Evolutionary conservation across 2,113 vertebrate species (phyloP), one percentile per base, ranked within the genome.

Genomic region (Aegithalos caudatus): DNA sequence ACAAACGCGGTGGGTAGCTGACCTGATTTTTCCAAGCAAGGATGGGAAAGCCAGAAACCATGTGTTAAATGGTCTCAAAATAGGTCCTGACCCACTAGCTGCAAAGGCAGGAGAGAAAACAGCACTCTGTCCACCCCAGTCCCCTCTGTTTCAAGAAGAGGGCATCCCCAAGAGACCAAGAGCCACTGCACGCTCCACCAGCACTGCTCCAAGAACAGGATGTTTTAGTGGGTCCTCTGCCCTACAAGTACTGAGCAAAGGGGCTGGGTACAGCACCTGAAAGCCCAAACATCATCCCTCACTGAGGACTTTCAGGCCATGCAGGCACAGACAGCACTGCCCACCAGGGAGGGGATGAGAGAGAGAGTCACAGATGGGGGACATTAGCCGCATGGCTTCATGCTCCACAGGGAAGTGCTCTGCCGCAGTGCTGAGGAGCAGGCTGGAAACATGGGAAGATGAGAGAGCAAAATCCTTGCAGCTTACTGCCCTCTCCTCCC

Each of bases 341-440:
- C 77, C 64, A 54, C 60, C 69, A 29, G 78, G 84, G 81, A 96
- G 61, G 45, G 78, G 65, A 81, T 12, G 38, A 50, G 65, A 29
- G n/a, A 72, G 82, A 42, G 73, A 87, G 93, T 40, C 93, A 74
- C 95, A 96, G 92, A 94, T 87, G 93, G 90, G 87, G 86, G 92
- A 94, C 61, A 64, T 95, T 71, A 87, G 53, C 74, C 11, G 24
- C 87, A 76, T 53, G 90, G 94, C 86, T 96, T 88, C 80, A 37
- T 44, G 76, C 92, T 80, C 90, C 2, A 24, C 86, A 78, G 92
- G 88, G 65, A 91, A 85, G 81, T 1, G 60, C 80, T 94, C 54
- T n/a, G 72, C 72, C 6, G 21, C 21, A 11, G 65, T 5, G 37
- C 66, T 14, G 69, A 91, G 69, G 74, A 86, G 82, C 76, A 80